Conservation (phyloP, 2,888 invertebrate genomes). For the Cerceris rybyensis region DNA sequence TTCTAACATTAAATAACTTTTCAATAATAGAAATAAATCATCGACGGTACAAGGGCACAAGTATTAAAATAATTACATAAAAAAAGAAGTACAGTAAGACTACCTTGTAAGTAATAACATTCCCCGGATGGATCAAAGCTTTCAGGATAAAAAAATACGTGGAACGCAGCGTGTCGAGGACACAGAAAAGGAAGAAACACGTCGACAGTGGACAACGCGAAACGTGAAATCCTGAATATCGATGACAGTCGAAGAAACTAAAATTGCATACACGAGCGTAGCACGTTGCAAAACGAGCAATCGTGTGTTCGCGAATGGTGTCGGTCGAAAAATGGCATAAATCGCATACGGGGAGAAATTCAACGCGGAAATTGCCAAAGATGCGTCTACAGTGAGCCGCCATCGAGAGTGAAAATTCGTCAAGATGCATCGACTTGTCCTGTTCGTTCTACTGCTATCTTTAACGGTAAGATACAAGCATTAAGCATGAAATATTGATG, state of each 20-base stretch:
- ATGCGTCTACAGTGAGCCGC: constrained; percentile 40
- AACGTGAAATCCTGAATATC: constrained; percentile 20
- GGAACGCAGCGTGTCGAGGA: background rate
- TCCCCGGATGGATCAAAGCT: too few relatives aligned
- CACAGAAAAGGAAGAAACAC: background rate
- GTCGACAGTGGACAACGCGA: constrained; percentile 25
- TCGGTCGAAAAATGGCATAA: constrained; percentile 33
- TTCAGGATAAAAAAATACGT: background rate
- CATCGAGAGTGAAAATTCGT: constrained; percentile 33
- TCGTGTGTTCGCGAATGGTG: background rate
- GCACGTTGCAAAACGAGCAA: constrained; percentile 6
- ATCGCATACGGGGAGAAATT: constrained; percentile 10
- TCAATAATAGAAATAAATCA: too few relatives aligned
- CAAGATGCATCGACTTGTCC: constrained; percentile 58
- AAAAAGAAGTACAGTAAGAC: too few relatives aligned
- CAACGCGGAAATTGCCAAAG: constrained; percentile 16
- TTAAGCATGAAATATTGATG: constrained; percentile 35
- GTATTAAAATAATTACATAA: too few relatives aligned
- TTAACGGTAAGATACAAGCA: constrained; percentile 59
- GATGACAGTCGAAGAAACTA: constrained; percentile 34
- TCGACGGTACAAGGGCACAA: too few relatives aligned
- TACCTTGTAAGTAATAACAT: too few relatives aligned
- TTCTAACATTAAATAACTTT: too few relatives aligned
- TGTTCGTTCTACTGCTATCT: constrained; percentile 52
- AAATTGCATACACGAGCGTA: constrained; percentile 5